Base-by-base conservation (phyloP, 2,888 invertebrate species). In the Drosophila paramelanica region DNA sequence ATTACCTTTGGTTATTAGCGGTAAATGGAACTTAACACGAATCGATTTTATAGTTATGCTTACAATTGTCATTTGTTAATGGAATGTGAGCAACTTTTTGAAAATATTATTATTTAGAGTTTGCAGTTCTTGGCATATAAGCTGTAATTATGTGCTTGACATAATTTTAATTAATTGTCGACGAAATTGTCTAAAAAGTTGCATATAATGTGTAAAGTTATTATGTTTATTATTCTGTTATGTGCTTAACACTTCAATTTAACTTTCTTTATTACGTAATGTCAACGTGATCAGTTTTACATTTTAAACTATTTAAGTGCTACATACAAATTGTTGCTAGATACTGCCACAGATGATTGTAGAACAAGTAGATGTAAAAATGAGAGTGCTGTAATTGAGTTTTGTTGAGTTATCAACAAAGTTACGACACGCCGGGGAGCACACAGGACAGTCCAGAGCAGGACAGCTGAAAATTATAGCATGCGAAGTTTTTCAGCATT, bases 301-400 rank as follows among this genome's bases (percentile, higher is more conserved):
- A 57, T 17, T 17, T 50, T 73, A 41, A 69, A 31, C 41, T 33
- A 33, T 53, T 53, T n/a, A 53, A 43, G 20, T 27, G 53, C 10
- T n/a, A 6, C n/a, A 33, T 10, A 14, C 4, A 45, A 10, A 42
- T 23, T 25, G 3, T 17, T 25, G 8, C 25, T 42, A 41, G 31
- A 57, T 25, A 23, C 49, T n/a, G 17, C 11, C n/a, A 46, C 42
- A 41, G 36, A 25, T 25, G 20, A 17, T 3, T 11, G 23, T 23
- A 3, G 14, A 33, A 23, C 33, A 31, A 10, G 11, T 31, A n/a
- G 11, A 33, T 23, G 33, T 46, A 52, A 53, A 58, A 65, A 49
- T 50, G 23, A 88, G 82, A 76, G 77, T 80, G 62, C 67, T 70
- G 67, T 86, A 86, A 88, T 86, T 83, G 74, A 72, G 74, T 83